These are phyloP conservation scores for Drosophila novamexicana DNA, from an alignment of 1,140 invertebrate genomes.

Conservation along the genomic window DNA sequence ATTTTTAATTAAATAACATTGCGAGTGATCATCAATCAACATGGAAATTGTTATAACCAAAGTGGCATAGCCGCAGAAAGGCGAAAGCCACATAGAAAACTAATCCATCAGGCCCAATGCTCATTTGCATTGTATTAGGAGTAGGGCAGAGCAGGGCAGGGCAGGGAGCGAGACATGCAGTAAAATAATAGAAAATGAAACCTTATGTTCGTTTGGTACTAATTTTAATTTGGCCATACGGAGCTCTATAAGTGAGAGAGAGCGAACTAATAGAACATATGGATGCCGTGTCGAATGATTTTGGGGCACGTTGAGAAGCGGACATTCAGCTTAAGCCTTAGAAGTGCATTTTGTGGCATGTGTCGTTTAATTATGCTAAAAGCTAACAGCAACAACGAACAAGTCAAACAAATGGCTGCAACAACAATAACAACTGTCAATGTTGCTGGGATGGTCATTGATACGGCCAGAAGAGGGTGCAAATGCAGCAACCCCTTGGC, in stretches of 20 bases:
- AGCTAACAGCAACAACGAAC: constrained; percentile 72
- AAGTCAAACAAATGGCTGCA: constrained; percentile 61
- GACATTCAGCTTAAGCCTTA: constrained; percentile 54
- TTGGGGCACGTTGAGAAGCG: constrained; percentile 44
- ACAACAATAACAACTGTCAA: constrained; percentile 25
- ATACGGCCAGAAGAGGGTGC: constrained; percentile 72
- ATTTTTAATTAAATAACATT: constrained; percentile 37
- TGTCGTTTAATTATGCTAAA: constrained; percentile 83
- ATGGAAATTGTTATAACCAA: constrained; percentile 37
- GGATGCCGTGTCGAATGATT: constrained; percentile 70
- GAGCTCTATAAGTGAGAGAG: constrained; percentile 5
- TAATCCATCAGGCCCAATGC: constrained; percentile 62
- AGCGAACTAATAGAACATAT: constrained; percentile 71
- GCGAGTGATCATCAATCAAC: constrained; percentile 58
- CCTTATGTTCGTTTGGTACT: constrained; percentile 59
- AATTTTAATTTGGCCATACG: constrained; percentile 37
- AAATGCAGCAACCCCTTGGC: constrained; percentile 50
- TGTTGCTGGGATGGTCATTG: constrained; percentile 58
- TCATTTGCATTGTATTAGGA: constrained; percentile 61
- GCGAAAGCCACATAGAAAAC: constrained; percentile 45
- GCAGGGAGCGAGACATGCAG: constrained; percentile 5
- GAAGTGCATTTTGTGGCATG: constrained; percentile 83
- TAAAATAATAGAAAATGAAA: constrained; percentile 60
- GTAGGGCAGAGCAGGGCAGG: not conserved
- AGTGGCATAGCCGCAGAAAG: constrained; percentile 48